Base-by-base conservation (phyloP, 2,797 vertebrate genomes). In the Rhyacichthys aspro region DNA sequence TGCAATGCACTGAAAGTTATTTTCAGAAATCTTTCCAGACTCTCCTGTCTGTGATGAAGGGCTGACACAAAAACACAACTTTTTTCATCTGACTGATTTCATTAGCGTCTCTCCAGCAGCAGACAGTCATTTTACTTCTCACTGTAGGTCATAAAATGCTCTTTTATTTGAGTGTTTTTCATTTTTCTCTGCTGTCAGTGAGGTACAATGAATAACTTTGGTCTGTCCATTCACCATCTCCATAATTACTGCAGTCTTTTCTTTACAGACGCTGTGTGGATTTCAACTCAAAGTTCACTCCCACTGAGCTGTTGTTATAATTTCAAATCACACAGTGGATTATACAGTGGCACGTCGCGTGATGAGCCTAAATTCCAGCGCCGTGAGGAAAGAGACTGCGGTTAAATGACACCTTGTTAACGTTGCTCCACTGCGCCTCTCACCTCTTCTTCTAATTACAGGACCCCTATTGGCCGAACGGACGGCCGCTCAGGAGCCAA, bases 361-460 rank as follows among this genome's bases (percentile, higher is more conserved):
- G 15, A 44, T 59, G 43, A 70, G 32, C 32, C 8, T 3, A 46
- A 71, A 82, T 79, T 74, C 64, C 72, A 74, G 67, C 71, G 19
- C 9, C 3, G 14, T 61, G 56, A 79, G 67, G 57, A 63, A 65
- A 71, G 47, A 57, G 68, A 28, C 19, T 8, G 0, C 14, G 2
- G 11, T 39, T 77, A 72, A 85, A 65, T 64, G 58, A 47, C 71
- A 75, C 72, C 69, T 75, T 83, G 78, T 72, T 78, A 67, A 73
- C 53, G 44, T 36, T 61, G 39, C 65, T 67, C 10, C 52, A 17
- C 71, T 19, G 55, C 72, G 61, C 82, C 60, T 70, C 81, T 84
- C 72, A 74, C 74, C 64, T 74, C 83, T 67, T n/a, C 55, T 67
- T 14, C 55, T 89, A 89, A 90, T 90, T 87, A 89, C 78, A 90